A percentile compares a stretch with the other conserved stretches of the same genome.
Conservation (phyloP, 2,113 vertebrate genomes). For the Onychostoma macrolepis region DNA sequence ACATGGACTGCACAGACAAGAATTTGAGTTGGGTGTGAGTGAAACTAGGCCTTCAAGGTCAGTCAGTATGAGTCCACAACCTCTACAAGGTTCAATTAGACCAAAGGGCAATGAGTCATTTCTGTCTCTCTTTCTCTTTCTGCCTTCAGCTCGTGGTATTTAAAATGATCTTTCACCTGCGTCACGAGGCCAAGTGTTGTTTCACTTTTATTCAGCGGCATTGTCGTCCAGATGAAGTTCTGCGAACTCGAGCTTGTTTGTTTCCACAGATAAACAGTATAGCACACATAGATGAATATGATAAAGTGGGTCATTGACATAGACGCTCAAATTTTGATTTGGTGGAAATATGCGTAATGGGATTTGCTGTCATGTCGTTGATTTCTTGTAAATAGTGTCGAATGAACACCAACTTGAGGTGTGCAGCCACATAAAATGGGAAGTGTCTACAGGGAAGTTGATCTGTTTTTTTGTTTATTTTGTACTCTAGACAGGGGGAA, state of each 20-base stretch:
- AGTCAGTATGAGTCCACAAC: neutral
- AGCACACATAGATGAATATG: conserved; percentile 13
- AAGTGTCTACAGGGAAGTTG: conserved; percentile 77
- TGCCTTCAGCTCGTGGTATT: conserved; percentile 45
- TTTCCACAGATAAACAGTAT: conserved; percentile 53
- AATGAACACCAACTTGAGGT: conserved; percentile 46
- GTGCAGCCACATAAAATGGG: conserved; percentile 67
- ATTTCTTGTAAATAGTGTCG: conserved; percentile 59
- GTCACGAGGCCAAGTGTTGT: conserved; percentile 52
- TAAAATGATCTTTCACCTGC: conserved; percentile 57
- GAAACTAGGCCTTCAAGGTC: conserved; percentile 6
- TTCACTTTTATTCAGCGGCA: conserved; percentile 48
- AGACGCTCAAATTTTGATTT: neutral
- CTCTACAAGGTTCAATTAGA: conserved; percentile 53
- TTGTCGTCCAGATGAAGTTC: conserved; percentile 54
- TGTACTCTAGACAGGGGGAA: conserved; percentile 76
- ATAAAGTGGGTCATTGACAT: conserved; percentile 21
- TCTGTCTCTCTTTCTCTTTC: conserved; percentile 37
- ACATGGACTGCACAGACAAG: conserved; percentile 39
- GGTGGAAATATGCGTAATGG: conserved; percentile 25
- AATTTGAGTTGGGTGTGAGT: conserved; percentile 49
- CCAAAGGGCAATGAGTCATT: conserved; percentile 67
- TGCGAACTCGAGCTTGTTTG: conserved; percentile 51
- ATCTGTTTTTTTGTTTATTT: conserved; percentile 50
- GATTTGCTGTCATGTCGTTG: neutral